Conservation (phyloP, 2,888 invertebrate species). For the Cistogaster globosa region DNA sequence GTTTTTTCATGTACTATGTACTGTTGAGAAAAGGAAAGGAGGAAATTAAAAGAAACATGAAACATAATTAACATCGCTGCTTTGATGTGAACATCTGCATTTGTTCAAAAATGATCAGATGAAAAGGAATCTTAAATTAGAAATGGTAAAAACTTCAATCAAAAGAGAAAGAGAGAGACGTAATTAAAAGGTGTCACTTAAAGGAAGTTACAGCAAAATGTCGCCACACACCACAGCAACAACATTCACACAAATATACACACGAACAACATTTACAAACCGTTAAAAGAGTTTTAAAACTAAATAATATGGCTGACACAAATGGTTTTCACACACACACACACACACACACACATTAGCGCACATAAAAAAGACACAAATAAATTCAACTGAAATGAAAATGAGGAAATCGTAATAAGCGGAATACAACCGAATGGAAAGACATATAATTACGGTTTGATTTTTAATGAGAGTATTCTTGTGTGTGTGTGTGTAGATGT, state of each 20-base stretch:
- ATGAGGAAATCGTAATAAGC: neutral
- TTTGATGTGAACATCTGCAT: conserved; percentile 33
- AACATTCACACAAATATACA: neutral
- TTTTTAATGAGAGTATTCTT: conserved; percentile 6
- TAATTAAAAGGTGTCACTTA: conserved; percentile 69
- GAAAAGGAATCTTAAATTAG: conserved; percentile 57
- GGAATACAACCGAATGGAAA: neutral
- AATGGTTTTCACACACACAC: conserved; percentile 18
- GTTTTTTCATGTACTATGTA: conserved; percentile 17
- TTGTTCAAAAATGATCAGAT: conserved; percentile 31
- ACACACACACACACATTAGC: neutral
- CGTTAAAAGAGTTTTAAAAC: conserved; percentile 26
- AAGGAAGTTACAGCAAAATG: conserved; percentile 55
- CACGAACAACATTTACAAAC: conserved; percentile 34
- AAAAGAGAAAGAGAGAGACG: conserved; percentile 28
- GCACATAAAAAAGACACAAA: neutral
- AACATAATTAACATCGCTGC: conserved; percentile 57
- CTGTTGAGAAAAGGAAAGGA: neutral
- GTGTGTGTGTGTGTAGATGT: neutral
- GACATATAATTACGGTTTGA: conserved; percentile 63
- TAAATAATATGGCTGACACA: conserved; percentile 58
- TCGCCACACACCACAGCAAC: conserved; percentile 4
- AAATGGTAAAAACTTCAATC: conserved; percentile 43
- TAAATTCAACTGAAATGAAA: conserved; percentile 16
- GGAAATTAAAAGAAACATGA: conserved; percentile 24